Base-by-base conservation (phyloP, 2,888 invertebrate species). In the Tricholauxania praeusta region DNA sequence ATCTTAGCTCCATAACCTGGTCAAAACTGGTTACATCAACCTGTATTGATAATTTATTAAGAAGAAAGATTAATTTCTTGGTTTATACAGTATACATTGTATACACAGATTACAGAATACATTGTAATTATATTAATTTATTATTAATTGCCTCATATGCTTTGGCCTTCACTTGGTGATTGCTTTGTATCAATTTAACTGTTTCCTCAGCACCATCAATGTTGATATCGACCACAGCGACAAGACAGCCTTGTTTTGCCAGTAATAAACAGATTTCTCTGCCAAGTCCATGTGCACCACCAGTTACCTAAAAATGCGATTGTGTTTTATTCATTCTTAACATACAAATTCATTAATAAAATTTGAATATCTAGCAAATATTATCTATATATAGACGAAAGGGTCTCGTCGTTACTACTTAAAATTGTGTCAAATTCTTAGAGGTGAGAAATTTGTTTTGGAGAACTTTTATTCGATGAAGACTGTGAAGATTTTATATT, bases 221-320 rank as follows among this genome's bases (percentile, higher is more conserved):
- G 75, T 86, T 79, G 7, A 86, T 79, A 67, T 86, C 86, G 2
- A 74, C 81, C 3, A 82, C 78, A 15, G 85, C 85, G 60, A 86
- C 72, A 28, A 83, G 79, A 47, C 85, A 86, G 1, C 87, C 87
- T 73, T 80, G 75, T 53, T 76, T 78, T 1, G 86, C 85, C 55
- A 88, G 78, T 70, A 82, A 77, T 0, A 85, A 64, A 1, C 84
- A 82, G 7, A 88, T 81, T 70, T 82, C 84, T n/a, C 84, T 82
- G 0, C 88, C 88, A 0, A 88, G 78, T 3, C 88, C 88, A 77
- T 85, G 82, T 8, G 80, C 88, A 59, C 83, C 85, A 0, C 88
- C 88, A 28, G 88, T 88, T 0, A 88, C 82, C 87, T 88, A n/a
- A n/a, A 10, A 12, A 17, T 68, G 51, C 39, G 1, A 39, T 8